A percentile compares a stretch with the other conserved stretches of the same genome.
Conservation (phyloP, 2,888 invertebrate species). For the Malthinus flaveolus region DNA sequence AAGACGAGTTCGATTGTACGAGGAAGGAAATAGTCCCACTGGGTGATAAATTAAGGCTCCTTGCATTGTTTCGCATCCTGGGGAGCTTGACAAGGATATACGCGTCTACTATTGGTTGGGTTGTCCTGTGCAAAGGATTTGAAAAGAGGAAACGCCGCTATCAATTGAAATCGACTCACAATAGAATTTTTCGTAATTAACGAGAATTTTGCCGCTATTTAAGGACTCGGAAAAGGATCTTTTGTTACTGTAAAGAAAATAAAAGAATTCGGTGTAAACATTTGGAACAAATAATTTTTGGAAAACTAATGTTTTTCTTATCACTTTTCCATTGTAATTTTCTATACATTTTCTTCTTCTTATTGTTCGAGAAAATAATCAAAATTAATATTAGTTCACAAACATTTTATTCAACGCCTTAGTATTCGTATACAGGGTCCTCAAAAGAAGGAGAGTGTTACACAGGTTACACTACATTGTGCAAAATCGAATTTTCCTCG, state of each 20-base stretch:
- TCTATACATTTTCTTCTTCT: neutral
- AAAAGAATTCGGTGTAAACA: conserved; percentile 19
- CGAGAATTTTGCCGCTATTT: conserved; percentile 43
- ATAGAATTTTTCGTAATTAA: conserved; percentile 52
- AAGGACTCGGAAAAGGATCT: conserved; percentile 16
- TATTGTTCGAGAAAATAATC: too few species aligned
- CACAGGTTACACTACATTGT: too few species aligned
- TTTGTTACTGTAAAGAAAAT: conserved; percentile 10
- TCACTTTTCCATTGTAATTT: neutral
- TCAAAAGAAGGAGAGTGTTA: too few species aligned
- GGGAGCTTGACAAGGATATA: conserved; percentile 53
- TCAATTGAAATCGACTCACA: conserved; percentile 53
- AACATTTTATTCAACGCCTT: too few species aligned
- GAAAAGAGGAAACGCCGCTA: conserved; percentile 45
- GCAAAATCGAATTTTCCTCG: too few species aligned
- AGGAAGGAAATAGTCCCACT: conserved; percentile 53
- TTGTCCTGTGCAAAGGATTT: conserved; percentile 47
- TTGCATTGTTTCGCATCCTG: conserved; percentile 52
- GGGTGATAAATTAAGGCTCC: conserved; percentile 54
- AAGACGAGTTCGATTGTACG: conserved; percentile 51
- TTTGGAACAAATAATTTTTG: conserved; percentile 6
- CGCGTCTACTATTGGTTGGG: conserved; percentile 45
- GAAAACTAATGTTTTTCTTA: conserved; percentile 5
- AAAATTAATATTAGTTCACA: too few species aligned
- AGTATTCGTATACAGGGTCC: too few species aligned